Percentiles rank a stretch among this genome's conserved stretches.
Evolutionary conservation across 2,888 invertebrate species (phyloP).

Genomic region (Orchesella flavescens): DNA sequence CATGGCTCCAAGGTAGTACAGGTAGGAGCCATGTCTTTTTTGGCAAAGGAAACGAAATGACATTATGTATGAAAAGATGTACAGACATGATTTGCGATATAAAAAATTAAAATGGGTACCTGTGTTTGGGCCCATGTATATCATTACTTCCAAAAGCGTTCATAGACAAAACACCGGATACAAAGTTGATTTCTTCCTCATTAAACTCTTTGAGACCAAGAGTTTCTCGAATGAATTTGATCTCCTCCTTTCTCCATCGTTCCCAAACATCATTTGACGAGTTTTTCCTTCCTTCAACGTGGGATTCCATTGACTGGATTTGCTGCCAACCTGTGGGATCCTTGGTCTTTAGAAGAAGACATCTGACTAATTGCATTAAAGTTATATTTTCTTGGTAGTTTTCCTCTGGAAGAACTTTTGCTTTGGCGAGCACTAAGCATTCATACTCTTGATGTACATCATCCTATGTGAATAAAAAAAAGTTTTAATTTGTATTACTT

Average conservation of each 20-base stretch:
- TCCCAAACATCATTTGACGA: slow-evolving; percentile 49
- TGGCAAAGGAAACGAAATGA: not conserved
- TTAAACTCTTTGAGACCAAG: slow-evolving; percentile 42
- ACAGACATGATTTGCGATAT: not conserved
- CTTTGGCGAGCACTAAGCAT: slow-evolving; percentile 48
- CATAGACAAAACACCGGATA: slow-evolving; percentile 53
- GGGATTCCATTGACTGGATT: slow-evolving; percentile 48
- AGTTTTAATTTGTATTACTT: not conserved
- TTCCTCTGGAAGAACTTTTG: slow-evolving; percentile 53
- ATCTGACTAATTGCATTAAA: slow-evolving; percentile 40
- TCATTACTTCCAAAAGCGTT: slow-evolving; percentile 58
- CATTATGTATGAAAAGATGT: no score
- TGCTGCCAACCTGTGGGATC: slow-evolving; percentile 51
- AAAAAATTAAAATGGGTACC: no score
- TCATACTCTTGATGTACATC: slow-evolving; percentile 49
- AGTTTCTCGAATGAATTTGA: slow-evolving; percentile 42
- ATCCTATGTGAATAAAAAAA: slow-evolving; percentile 19
- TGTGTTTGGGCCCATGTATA: slow-evolving; percentile 43
- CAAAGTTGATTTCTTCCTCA: slow-evolving; percentile 52
- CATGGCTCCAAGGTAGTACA: slow-evolving; percentile 53
- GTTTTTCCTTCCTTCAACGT: slow-evolving; percentile 45
- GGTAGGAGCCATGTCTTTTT: slow-evolving; percentile 42
- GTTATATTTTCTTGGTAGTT: slow-evolving; percentile 51
- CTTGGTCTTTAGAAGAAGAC: slow-evolving; percentile 33
- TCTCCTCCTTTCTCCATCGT: slow-evolving; percentile 48